Base-by-base conservation (phyloP, 2,797 vertebrate species). In the Lepidocolaptes lacrymiger region DNA sequence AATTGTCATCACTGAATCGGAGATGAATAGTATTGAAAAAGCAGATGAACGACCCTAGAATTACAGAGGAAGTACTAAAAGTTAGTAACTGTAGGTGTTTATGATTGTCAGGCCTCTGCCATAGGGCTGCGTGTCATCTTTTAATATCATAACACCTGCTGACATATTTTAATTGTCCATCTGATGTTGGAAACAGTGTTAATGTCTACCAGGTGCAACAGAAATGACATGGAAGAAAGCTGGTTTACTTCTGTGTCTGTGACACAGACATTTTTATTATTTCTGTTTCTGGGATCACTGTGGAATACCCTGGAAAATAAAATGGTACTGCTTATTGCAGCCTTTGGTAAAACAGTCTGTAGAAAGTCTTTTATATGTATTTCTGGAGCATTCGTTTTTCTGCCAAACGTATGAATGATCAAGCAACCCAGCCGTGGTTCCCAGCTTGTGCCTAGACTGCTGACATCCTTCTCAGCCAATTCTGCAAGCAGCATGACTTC, bases 401-500 rank as follows among this genome's bases (percentile, higher is more conserved):
- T 83, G 12, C 24, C 18, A 67, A 68, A 59, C 9, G 26, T 75
- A 22, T 62, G 71, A 91, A 43, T 71, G 66, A 34, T 79, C 34
- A 19, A 61, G 76, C 49, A 96, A 76, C 26, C 34, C 54, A 85
- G 17, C 32, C 24, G 1, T 80, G 41, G 34, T 61, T 84, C 37
- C 41, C 63, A 59, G 6, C 58, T 54, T 85, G 16, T 74, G 44
- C 58, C 72, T 85, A 37, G 49, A 36, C 67, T 95, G 66, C 67
- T 89, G 76, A 64, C 43, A 72, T 89, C 32, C 52, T 92, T 96
- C 27, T n/a, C 71, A 16, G 22, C 32, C 81, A 88, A 17, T 87
- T 83, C 46, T 59, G 64, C 62, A 76, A 69, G 58, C 78, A 64
- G 56, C 56, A 59, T 93, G 92, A 92, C 95, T 91, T 58, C 64